Conservation (phyloP, 2,888 invertebrate genomes). For the Protonemura montana region DNA sequence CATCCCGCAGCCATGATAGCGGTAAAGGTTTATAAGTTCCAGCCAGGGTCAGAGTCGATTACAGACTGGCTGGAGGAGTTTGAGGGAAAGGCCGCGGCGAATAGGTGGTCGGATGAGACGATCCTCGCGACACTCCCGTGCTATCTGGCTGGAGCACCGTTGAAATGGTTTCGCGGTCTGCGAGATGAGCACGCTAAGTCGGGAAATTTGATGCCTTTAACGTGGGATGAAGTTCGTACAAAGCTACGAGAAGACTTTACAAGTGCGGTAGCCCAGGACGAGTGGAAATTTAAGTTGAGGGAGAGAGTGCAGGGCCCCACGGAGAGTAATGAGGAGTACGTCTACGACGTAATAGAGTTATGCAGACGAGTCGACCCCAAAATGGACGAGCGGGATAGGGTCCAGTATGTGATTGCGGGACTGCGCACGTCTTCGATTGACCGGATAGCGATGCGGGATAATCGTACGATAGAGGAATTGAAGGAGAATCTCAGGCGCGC, state of each 20-base stretch:
- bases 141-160: neutral
- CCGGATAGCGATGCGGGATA: neutral
- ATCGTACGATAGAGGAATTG: neutral
- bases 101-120: neutral
- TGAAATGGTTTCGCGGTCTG: neutral
- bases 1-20: too few species aligned
- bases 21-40: too few species aligned
- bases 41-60: conserved; percentile 20
- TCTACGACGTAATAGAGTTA: neutral
- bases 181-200: neutral
- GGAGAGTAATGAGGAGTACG: neutral
- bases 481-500: neutral
- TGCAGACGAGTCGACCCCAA: neutral
- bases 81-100: conserved; percentile 16
- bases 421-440: neutral
- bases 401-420: neutral
- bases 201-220: neutral
- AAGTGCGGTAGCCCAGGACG: neutral
- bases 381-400: neutral
- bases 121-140: neutral
- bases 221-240: neutral
- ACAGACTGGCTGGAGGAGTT: conserved; percentile 7
- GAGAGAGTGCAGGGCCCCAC: neutral
- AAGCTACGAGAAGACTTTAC: neutral
- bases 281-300: neutral